A percentile compares a stretch with the other conserved stretches of the same genome.
These are phyloP conservation scores for Serranus cabrilla DNA, from an alignment of 2,797 vertebrate genomes.

Conservation along the genomic window DNA sequence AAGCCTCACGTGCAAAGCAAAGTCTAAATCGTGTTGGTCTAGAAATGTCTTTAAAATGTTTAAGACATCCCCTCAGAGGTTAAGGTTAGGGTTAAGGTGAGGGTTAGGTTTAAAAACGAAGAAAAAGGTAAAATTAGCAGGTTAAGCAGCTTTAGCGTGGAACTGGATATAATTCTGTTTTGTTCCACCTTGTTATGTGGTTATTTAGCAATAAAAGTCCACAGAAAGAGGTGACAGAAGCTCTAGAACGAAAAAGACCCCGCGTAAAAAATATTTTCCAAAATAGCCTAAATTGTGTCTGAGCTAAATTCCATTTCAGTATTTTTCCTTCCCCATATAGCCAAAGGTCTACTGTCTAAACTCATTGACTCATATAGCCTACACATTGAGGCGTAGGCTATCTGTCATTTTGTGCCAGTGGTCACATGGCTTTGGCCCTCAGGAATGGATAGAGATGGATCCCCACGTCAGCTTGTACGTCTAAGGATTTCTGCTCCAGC, in stretches of 20 bases:
- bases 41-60: conserved; percentile 27
- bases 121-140: conserved; percentile 1
- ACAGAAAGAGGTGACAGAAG: background rate
- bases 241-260: conserved; percentile 5
- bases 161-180: background rate
- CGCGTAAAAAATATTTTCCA: background rate
- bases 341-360: conserved; percentile 64
- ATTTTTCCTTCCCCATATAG: conserved; percentile 59
- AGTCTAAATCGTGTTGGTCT: background rate
- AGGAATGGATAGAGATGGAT: conserved; percentile 99
- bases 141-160: conserved; percentile 4
- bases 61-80: conserved; percentile 35
- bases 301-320: conserved; percentile 41
- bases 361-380: conserved; percentile 75
- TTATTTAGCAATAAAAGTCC: background rate
- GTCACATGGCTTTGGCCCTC: conserved; percentile 99
- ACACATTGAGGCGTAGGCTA: conserved; percentile 81
- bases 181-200: conserved; percentile 11
- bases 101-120: conserved; percentile 38
- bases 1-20: background rate
- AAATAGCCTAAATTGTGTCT: conserved; percentile 26
- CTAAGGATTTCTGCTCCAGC: conserved; percentile 96
- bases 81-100: conserved; percentile 65
- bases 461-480: conserved; percentile 99
- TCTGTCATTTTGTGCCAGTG: conserved; percentile 98